phyloP scores from a whole-genome alignment of 2,888 invertebrate genomes.

The Encarsia formosa region DNA sequence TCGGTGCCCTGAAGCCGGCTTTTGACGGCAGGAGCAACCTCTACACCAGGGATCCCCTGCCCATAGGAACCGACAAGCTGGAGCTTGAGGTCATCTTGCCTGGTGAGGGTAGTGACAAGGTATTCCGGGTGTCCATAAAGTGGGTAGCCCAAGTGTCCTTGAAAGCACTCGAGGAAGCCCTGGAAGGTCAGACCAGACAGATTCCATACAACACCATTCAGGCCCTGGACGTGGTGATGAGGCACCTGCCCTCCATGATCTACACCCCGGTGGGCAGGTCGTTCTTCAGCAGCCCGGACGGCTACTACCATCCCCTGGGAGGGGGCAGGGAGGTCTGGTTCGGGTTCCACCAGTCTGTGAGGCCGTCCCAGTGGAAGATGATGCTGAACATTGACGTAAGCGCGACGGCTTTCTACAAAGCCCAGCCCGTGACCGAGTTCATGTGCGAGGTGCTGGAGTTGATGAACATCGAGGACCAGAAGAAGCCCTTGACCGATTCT shows the following conservation, averaged over 20 bases:
- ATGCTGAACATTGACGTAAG: slow-evolving; percentile 99
- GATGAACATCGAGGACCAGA: slow-evolving; percentile 90
- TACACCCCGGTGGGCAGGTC: slow-evolving; percentile 99
- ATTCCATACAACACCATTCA: slow-evolving; percentile 97
- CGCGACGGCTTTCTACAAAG: slow-evolving; percentile 99
- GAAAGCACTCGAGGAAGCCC: slow-evolving; percentile 93
- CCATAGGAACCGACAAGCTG: slow-evolving; percentile 93
- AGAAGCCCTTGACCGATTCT: slow-evolving; percentile 95
- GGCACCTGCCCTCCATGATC: slow-evolving; percentile 98
- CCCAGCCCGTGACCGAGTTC: slow-evolving; percentile 99
- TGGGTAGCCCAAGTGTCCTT: slow-evolving; percentile 97
- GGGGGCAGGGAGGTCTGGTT: slow-evolving; percentile 99
- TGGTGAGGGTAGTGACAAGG: slow-evolving; percentile 96
- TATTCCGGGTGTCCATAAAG: slow-evolving; percentile 95
- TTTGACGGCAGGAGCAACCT: slow-evolving; percentile 99
- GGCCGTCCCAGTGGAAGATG: slow-evolving; percentile 99
- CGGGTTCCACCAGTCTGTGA: slow-evolving; percentile 98
- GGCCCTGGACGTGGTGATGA: slow-evolving; percentile 98
- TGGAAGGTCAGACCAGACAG: slow-evolving; percentile 92
- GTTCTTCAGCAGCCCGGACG: slow-evolving; percentile 98
- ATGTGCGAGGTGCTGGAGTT: slow-evolving; percentile 99
- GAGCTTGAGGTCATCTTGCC: slow-evolving; percentile 89
- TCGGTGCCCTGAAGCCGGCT: slow-evolving; percentile 93
- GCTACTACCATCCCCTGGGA: slow-evolving; percentile 93
- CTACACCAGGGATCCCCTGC: slow-evolving; percentile 95